Percentiles rank a stretch among this genome's conserved stretches.
phyloP scores from a whole-genome alignment of 37 sponge, comb jelly and placozoan species.

The Halisarca cf. caerulea region DNA sequence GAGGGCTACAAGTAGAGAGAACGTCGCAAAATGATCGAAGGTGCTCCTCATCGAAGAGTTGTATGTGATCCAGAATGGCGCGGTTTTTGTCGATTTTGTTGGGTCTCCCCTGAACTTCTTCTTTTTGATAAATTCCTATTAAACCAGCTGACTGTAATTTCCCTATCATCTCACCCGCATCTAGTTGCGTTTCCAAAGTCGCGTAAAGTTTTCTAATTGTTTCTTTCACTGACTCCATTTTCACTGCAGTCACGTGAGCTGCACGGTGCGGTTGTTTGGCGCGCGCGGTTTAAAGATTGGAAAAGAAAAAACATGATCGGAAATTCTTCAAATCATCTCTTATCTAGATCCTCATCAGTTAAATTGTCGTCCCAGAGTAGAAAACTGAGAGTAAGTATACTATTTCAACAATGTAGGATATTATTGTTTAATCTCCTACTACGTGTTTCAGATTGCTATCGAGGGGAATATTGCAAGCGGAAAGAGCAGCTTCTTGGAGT shows the following conservation, averaged over 20 bases:
- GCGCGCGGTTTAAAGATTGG: conserved; percentile 15
- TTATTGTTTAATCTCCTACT: too few species aligned
- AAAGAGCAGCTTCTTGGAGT: conserved; percentile 86
- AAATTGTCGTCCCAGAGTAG: too few species aligned
- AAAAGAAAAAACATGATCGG: too few species aligned
- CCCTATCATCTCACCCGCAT: conserved; percentile 8
- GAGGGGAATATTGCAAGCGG: conserved; percentile 99
- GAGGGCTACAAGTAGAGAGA: conserved; percentile 8
- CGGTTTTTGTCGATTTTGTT: conserved; percentile 2
- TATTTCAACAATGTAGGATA: too few species aligned
- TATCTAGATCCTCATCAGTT: too few species aligned
- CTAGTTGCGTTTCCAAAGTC: not conserved
- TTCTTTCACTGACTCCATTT: conserved; percentile 8
- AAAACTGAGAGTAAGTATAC: too few species aligned
- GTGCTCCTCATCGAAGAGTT: conserved; percentile 10
- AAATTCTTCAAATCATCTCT: too few species aligned
- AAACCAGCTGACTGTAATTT: not conserved
- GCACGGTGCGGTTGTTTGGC: not conserved
- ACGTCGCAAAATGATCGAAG: conserved; percentile 11
- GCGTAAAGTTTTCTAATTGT: conserved; percentile 11
- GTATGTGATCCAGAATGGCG: not conserved
- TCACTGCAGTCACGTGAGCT: too few species aligned
- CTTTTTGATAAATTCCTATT: not conserved
- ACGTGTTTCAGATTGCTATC: conserved; percentile 77
- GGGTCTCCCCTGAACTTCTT: not conserved